Base-by-base conservation (phyloP, 1,140 invertebrate species). In the Gryon sp. region DNA sequence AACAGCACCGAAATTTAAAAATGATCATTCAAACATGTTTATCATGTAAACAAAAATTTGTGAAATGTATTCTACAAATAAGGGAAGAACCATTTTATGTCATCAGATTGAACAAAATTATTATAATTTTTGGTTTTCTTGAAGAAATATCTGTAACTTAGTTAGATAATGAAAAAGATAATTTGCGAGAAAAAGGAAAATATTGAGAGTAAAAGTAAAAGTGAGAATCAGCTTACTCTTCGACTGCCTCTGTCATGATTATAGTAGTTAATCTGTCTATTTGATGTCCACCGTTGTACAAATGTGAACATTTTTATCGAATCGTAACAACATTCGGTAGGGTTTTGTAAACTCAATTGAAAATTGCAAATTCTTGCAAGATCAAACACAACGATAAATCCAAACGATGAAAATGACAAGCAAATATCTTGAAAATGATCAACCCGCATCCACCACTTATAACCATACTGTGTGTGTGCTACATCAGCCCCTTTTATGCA, bases 171-270 rank as follows among this genome's bases (percentile, higher is more conserved):
- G 7, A 7, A 24, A 24, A 7, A 24, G 28, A 32, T 32, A 2
- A 9, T 32, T 32, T n/a, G 9, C 28, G n/a, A 32, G 4, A 11
- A 32, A 7, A 24, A 24, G 22, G 7, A 7, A 3, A 24, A n/a
- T n/a, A n/a, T n/a, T n/a, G n/a, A n/a, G n/a, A n/a, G n/a, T n/a
- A n/a, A 14, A 19, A 45, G 26, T 19, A 30, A 48, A 60, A 26
- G 8, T 4, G 7, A 46, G 7, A 24, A 22, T 78, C 63, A 83
- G 89, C 89, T 90, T 80, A 90, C 89, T 89, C 87, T 79, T 90
- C 89, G 75, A 82, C 85, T 81, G 85, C 82, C 82, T 90, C 89
- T 89, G 88, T 89, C 89, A 89, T 90, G 83, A 78, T 88, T 88
- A 70, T 82, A 83, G 72, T 81, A 85, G 76, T 81, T 81, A 78